Evolutionary conservation across 2,797 vertebrate species (phyloP).

Genomic region (Labroides dimidiatus): DNA sequence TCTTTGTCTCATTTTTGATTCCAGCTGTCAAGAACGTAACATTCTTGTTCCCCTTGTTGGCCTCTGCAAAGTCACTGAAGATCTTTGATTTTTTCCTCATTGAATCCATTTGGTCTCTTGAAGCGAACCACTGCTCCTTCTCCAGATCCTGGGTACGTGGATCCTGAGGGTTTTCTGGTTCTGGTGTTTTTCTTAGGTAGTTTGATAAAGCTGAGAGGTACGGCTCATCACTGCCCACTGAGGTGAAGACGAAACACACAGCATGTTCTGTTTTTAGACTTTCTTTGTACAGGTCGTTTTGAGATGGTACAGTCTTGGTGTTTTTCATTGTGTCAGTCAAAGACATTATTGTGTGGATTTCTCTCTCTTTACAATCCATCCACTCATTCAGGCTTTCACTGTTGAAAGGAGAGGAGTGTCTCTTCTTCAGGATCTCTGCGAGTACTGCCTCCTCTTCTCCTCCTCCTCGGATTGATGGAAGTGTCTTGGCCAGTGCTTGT

Average conservation of each 20-base stretch:
- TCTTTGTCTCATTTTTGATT: constrained; percentile 20
- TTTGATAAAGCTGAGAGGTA: constrained; percentile 27
- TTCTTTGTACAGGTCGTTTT: background rate
- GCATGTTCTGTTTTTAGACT: constrained; percentile 11
- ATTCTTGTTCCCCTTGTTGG: constrained; percentile 40
- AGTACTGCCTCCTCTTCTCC: constrained; percentile 53
- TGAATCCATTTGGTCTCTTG: background rate
- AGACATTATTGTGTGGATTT: background rate
- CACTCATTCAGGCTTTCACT: background rate
- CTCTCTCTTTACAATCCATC: constrained; percentile 1
- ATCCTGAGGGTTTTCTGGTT: background rate
- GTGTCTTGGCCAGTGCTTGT: constrained; percentile 16
- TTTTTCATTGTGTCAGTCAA: background rate
- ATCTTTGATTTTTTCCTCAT: constrained; percentile 41
- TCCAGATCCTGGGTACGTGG: background rate
- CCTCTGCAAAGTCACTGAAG: constrained; percentile 48
- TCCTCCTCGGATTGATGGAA: constrained; percentile 57
- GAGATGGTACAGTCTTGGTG: background rate
- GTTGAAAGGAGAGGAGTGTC: constrained; percentile 59
- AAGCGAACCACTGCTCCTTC: constrained; percentile 36
- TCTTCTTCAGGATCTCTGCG: constrained; percentile 33
- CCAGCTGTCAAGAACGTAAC: constrained; percentile 45
- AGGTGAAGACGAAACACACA: constrained; percentile 46
- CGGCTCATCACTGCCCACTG: constrained; percentile 20
- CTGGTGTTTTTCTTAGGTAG: constrained; percentile 34